A percentile compares a stretch with the other conserved stretches of the same genome.
These are phyloP conservation scores for Paramuricea clavata DNA, from an alignment of 92 coral and sea anemone genomes.

Conservation along the genomic window DNA sequence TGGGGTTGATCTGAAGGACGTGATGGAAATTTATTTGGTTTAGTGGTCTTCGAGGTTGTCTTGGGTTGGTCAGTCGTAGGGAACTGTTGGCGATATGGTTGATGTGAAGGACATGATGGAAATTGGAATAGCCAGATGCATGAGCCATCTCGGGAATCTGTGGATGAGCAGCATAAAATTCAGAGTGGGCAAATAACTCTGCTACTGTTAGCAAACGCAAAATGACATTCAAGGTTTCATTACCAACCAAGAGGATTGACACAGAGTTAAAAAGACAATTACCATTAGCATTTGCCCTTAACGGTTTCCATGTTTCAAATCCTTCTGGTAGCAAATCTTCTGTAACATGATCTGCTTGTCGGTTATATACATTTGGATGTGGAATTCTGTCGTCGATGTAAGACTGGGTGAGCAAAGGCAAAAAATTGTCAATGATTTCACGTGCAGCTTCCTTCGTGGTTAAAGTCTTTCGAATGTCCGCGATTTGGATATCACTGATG, in stretches of 20 bases:
- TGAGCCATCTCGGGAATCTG: background rate
- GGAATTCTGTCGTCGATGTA: background rate
- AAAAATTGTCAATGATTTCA: constrained; percentile 8
- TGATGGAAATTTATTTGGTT: no score
- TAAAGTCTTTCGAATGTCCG: background rate
- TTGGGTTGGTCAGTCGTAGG: no score
- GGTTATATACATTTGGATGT: background rate
- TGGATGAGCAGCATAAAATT: constrained; percentile 56
- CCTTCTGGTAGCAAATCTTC: background rate
- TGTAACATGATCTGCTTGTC: background rate
- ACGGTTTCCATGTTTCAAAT: background rate
- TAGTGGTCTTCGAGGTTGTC: no score
- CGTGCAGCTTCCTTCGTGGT: constrained; percentile 6
- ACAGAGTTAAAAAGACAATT: constrained; percentile 38
- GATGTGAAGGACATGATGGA: no score
- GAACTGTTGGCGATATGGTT: no score
- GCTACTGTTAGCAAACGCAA: constrained; percentile 61
- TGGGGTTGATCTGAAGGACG: no score
- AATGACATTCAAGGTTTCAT: constrained; percentile 41
- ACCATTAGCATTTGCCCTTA: background rate
- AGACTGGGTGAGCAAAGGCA: background rate
- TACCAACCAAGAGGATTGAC: constrained; percentile 43
- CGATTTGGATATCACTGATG: constrained; percentile 4
- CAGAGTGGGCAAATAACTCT: constrained; percentile 48
- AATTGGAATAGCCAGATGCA: background rate